Evolutionary conservation across 1,140 invertebrate genomes (phyloP), one percentile per base, ranked within the genome.

Genomic region (Drosophila trapezifrons): DNA sequence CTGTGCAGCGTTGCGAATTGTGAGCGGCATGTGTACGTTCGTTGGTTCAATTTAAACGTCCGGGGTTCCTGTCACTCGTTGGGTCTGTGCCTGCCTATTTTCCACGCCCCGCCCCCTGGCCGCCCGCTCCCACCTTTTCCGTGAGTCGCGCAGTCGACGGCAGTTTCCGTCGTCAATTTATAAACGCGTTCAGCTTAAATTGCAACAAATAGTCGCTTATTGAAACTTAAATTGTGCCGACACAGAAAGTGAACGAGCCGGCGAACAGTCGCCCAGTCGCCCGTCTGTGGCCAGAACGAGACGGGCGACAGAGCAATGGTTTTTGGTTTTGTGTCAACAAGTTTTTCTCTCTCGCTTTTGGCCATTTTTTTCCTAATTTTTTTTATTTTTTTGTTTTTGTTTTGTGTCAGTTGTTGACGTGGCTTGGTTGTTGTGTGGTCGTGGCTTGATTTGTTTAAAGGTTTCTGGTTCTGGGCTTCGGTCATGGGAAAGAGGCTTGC

Each of bases 191-290:
- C 84, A 84, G 85, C 70, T 89, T 89, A 89, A 89, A 89, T 89
- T 89, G 84, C 84, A 89, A 89, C 84, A 89, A 89, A 89, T 89
- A 89, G 84, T 89, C 84, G 84, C 84, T 84, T 87, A 89, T 89
- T 89, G 84, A 90, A 89, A 84, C 84, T 89, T 90, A 89, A 89
- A 89, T 89, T 89, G 84, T 84, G 80, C 83, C 80, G 84, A 90
- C 84, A 77, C 62, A 63, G 79, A 83, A 86, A 73, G 83, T 73
- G 78, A 86, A 79, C 59, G 82, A 46, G 10, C 32, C 22, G 27
- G 56, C 22, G n/a, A 45, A 29, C 63, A 65, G 42, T 47, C 56
- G 20, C 46, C 27, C 43, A 29, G 27, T 29, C 27, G 13, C 9
- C 45, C 25, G 9, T 18, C 32, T 22, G 51, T 12, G 27, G 51